Conservation (phyloP, 92 coral and sea anemone genomes). For the Metridium senile region DNA sequence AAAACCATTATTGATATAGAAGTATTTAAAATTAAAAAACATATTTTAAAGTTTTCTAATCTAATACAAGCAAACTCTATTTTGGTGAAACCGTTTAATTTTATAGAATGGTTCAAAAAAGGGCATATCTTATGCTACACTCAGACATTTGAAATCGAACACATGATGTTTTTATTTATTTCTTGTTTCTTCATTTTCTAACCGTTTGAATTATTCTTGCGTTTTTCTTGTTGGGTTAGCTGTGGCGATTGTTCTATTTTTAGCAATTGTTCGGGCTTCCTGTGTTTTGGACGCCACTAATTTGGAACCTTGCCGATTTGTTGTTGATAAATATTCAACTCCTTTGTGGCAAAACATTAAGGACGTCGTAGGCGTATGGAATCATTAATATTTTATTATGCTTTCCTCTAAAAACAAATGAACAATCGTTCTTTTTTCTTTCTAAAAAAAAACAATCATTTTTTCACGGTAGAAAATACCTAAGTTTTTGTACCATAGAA, state of each 20-base stretch:
- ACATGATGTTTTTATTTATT: not conserved
- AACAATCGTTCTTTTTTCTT: not conserved
- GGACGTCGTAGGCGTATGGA: constrained; percentile 14
- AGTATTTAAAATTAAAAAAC: too few species aligned
- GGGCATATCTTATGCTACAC: too few species aligned
- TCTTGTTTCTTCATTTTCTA: not conserved
- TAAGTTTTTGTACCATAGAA: not conserved
- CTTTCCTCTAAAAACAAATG: not conserved
- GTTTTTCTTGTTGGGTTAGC: not conserved
- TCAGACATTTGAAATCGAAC: too few species aligned
- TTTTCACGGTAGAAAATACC: not conserved
- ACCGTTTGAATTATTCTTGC: not conserved
- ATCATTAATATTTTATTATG: not conserved
- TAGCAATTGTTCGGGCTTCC: not conserved
- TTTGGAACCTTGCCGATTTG: not conserved
- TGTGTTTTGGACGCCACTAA: not conserved
- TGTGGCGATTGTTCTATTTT: not conserved
- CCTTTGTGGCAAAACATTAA: not conserved
- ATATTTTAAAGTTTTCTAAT: too few species aligned
- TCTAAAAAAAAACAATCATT: too few species aligned
- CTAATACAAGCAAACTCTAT: too few species aligned
- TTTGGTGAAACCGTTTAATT: too few species aligned
- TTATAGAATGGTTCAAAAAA: too few species aligned
- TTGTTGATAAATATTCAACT: constrained; percentile 1
- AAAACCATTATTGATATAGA: too few species aligned